Base-by-base conservation (phyloP, 2,888 invertebrate species). In the Rotaria socialis region DNA sequence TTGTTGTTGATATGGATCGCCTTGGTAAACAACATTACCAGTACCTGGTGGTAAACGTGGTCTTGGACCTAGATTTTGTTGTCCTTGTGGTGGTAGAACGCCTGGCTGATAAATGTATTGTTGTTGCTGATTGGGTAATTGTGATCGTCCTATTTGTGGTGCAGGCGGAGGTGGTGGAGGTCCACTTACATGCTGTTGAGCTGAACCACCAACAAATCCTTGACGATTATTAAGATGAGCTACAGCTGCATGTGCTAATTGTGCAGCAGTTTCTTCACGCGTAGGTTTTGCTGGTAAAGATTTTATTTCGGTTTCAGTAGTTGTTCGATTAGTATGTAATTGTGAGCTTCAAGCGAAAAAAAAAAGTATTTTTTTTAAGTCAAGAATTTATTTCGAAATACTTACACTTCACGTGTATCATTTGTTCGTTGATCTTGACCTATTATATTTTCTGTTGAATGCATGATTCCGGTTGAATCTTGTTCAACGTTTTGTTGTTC, bases 191-290 rank as follows among this genome's bases (percentile, higher is more conserved):
- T 74, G 19, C 41, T 43, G 80, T 11, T 43, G 22, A 24, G 47
- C 4, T 47, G 22, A 2, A 24, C 2, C 35, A 67, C 5, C 35
- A 35, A 35, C 24, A 24, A 24, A 16, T 67, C 67, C 67, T 67
- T 35, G 67, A n/a, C 80, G 80, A n/a, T 14, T 47, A 47, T 80
- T 80, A 24, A 80, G 24, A 24, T n/a, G 43, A n/a, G 80, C 80
- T 47, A 47, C 80, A 80, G 80, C 80, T 22, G 80, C 80, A n/a
- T 80, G 80, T 80, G 80, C 80, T 80, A 80, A 47, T 80, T 80
- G 43, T 43, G 80, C 43, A 11, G 47, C 80, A 7, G 80, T 47
- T 47, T 80, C 80, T 80, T 80, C 80, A 24, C 80, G 80, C 47
- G 43, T 24, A 24, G 24, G 14, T 80, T 80, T 80, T 43, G 24